Base-by-base conservation (phyloP, 2,888 invertebrate genomes). In the Hedya salicella region DNA sequence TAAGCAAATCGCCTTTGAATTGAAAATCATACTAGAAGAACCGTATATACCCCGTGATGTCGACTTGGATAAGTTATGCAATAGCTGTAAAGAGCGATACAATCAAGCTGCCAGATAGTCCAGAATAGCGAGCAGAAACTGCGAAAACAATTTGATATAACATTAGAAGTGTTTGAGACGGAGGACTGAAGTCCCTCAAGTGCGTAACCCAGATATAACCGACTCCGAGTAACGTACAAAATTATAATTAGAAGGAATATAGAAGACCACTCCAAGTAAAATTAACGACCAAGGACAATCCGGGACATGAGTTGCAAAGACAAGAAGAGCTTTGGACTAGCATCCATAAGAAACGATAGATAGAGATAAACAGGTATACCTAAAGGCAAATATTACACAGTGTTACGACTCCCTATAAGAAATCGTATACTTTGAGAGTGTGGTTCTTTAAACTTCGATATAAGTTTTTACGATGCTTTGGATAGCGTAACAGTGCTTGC, bases 161-260 rank as follows among this genome's bases (percentile, higher is more conserved):
- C 11, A 6, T 25, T 56, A 17, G 42, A 42, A 1, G 56, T 56
- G 2, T 56, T 56, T 56, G 56, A 56, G 25, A 56, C 56, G 5
- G 56, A 56, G 14, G 56, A 44, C 42, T 13, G 56, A 56, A 56
- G 16, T 56, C 9, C 42, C 44, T 16, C 25, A 44, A 44, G 42
- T 56, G 1, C 25, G 14, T 2, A 56, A 56, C 17, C 42, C 56
- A 1, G 56, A 56, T 8, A 42, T 42, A 0, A 44, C 56, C 5
- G 19, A 36, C 32, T 46, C 46, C 2, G 59, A 48, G 11, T 48
- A 59, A 21, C 48, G 59, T 16, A 48, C 46, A 19, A 16, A 11
- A n/a, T 59, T 48, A 59, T 17, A 19, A 59, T 59, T 5, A 48
- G 16, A 11, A 56, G 42, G 21, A 42, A 42, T 4, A 11, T 13